Evolutionary conservation across 2,888 invertebrate genomes (phyloP).

Genomic region (Malthinus flaveolus): DNA sequence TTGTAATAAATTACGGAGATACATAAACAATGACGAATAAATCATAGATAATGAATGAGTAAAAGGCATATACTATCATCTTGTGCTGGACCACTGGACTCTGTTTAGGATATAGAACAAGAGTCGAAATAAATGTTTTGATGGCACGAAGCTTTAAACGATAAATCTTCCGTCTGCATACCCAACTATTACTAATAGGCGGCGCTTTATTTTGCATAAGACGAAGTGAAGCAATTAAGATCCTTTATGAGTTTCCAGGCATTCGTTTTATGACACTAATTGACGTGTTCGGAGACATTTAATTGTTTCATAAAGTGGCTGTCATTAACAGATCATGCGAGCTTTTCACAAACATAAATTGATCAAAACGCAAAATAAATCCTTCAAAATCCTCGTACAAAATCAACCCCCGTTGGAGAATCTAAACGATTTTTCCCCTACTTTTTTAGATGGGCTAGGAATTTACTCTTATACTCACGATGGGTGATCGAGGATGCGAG

Average conservation of each 20-base stretch:
- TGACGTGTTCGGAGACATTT: conserved; percentile 17
- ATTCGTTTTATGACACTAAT: conserved; percentile 19
- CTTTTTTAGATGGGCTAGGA: conserved; percentile 22
- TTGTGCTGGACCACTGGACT: conserved; percentile 23
- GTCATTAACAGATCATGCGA: conserved; percentile 23
- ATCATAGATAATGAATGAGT: conserved; percentile 25
- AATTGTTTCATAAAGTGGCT: conserved; percentile 24
- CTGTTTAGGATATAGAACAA: conserved; percentile 16
- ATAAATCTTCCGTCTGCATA: conserved; percentile 19
- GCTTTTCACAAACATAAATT: conserved; percentile 15
- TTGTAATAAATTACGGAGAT: conserved; percentile 25
- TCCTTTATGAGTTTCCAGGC: conserved; percentile 19
- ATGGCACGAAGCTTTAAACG: conserved; percentile 16
- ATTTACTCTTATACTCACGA: conserved; percentile 19
- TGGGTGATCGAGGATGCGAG: too few relatives aligned
- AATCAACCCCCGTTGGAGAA: conserved; percentile 20
- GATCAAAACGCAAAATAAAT: conserved; percentile 13
- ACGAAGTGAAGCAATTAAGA: conserved; percentile 18
- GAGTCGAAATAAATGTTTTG: conserved; percentile 16
- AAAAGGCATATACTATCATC: conserved; percentile 18
- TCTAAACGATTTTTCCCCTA: conserved; percentile 9
- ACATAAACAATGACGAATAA: conserved; percentile 26
- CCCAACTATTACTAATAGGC: conserved; percentile 21
- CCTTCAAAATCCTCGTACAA: conserved; percentile 12
- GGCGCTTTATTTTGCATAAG: conserved; percentile 22